Conservation (phyloP, 2,888 invertebrate species). For the Rutpela maculata region DNA sequence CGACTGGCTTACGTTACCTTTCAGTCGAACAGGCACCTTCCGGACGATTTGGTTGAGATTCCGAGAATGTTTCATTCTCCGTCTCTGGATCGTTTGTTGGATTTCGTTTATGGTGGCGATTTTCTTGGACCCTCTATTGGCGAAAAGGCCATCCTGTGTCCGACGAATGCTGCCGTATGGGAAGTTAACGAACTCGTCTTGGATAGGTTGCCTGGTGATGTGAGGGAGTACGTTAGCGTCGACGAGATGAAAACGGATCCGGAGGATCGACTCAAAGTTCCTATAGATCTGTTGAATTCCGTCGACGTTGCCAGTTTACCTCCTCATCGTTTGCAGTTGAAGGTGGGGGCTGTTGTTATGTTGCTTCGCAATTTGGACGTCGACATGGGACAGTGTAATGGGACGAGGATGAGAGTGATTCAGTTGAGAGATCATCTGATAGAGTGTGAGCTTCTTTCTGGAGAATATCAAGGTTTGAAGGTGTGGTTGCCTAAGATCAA, state of each 20-base stretch:
- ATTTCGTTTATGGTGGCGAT: no score
- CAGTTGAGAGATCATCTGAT: no score
- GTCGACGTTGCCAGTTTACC: constrained; percentile 56
- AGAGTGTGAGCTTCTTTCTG: no score
- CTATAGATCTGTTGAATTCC: constrained; percentile 44
- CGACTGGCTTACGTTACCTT: constrained; percentile 12
- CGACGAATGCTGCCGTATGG: constrained; percentile 38
- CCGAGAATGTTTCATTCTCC: constrained; percentile 27
- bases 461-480: neutral
- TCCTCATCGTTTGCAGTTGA: constrained; percentile 55
- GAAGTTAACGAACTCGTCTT: constrained; percentile 39
- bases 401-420: constrained; percentile 45
- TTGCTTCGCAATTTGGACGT: constrained; percentile 56
- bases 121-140: neutral
- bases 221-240: constrained; percentile 38
- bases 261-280: no score
- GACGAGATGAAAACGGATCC: no score
- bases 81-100: neutral
- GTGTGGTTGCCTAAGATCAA: neutral
- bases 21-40: neutral
- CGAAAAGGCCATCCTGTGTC: constrained; percentile 34
- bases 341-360: constrained; percentile 56
- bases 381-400: constrained; percentile 54
- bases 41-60: constrained; percentile 47
- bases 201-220: constrained; percentile 32